Conservation (phyloP, 2,888 invertebrate genomes). For the Cantharis lateralis region DNA sequence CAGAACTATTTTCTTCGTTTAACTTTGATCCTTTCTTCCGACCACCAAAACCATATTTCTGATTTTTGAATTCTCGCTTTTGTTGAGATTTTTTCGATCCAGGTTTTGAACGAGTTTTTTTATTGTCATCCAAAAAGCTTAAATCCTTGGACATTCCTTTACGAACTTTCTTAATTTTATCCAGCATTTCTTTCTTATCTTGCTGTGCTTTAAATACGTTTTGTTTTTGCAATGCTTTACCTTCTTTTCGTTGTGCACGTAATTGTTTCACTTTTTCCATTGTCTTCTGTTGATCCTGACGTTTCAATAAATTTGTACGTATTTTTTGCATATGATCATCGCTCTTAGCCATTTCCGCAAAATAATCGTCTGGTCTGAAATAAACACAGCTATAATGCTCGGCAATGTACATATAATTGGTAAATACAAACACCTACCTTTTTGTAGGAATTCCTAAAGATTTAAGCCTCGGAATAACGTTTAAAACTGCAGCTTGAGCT, state of each 20-base stretch:
- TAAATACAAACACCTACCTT: constrained; percentile 53
- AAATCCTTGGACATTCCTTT: constrained; percentile 82
- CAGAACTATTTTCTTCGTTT: constrained; percentile 82
- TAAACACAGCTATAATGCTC: constrained; percentile 11
- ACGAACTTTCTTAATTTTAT: constrained; percentile 90
- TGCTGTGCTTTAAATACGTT: constrained; percentile 82
- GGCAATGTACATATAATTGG: not conserved
- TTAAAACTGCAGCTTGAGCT: constrained; percentile 84
- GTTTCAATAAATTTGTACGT: constrained; percentile 78
- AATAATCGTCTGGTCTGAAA: constrained; percentile 88
- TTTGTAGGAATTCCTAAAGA: constrained; percentile 76
- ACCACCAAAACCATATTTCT: constrained; percentile 94
- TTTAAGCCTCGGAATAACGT: constrained; percentile 79
- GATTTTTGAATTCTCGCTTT: constrained; percentile 73
- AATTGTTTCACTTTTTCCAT: constrained; percentile 90
- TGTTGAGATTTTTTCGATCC: constrained; percentile 48
- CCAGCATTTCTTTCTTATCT: constrained; percentile 89
- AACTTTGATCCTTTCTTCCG: constrained; percentile 88
- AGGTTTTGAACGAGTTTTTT: not conserved
- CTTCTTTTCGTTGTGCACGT: constrained; percentile 88
- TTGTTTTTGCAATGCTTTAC: constrained; percentile 85
- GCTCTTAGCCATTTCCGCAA: constrained; percentile 98
- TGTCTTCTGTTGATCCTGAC: constrained; percentile 82
- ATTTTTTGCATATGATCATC: constrained; percentile 98
- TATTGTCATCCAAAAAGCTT: constrained; percentile 70